Base-by-base conservation (phyloP, 2,888 invertebrate species). In the Acrocera orbiculus region DNA sequence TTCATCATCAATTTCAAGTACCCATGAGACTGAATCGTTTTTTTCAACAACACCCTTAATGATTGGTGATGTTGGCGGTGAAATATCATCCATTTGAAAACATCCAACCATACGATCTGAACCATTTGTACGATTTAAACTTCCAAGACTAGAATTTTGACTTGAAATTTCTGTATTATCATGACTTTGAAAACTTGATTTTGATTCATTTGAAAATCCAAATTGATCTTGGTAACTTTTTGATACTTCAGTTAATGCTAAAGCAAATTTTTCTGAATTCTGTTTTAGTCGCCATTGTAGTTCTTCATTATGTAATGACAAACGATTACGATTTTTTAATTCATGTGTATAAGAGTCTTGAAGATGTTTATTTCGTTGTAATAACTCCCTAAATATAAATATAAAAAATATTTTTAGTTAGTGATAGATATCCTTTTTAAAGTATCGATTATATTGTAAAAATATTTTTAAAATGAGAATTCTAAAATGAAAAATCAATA, bases 271-370 rank as follows among this genome's bases (percentile, higher is more conserved):
- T 58, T 82, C 78, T 36, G 76, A 76, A 54, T 80, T 82, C 54
- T 85, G 82, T 48, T 79, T 69, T 37, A 90, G 66, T 51, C 80
- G 80, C 73, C 85, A 92, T 47, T 81, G 71, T 3, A 90, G 66
- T 58, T 89, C 85, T 60, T 92, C 92, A 52, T 87, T 89, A 51
- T 81, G 73, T 50, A 81, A 78, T 1, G 73, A 70, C 29, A 87
- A 60, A 3, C 85, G 66, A 39, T 78, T 73, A 48, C 81, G 81
- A 43, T 80, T 79, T 49, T 81, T 77, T 3, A 71, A 64, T 53
- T 87, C 81, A 35, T 82, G 71, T 29, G 76, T 77, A 37, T 76
- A 74, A 3, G 70, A 69, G 41, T 81, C 79, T 23, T 75, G 64
- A 35, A 89, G 61, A 30, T 73, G 67, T 41, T 80, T 70, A 50